Percentiles rank a stretch among this genome's conserved stretches.
phyloP scores from a whole-genome alignment of 2,888 invertebrate genomes.

The Cenopis cana region DNA sequence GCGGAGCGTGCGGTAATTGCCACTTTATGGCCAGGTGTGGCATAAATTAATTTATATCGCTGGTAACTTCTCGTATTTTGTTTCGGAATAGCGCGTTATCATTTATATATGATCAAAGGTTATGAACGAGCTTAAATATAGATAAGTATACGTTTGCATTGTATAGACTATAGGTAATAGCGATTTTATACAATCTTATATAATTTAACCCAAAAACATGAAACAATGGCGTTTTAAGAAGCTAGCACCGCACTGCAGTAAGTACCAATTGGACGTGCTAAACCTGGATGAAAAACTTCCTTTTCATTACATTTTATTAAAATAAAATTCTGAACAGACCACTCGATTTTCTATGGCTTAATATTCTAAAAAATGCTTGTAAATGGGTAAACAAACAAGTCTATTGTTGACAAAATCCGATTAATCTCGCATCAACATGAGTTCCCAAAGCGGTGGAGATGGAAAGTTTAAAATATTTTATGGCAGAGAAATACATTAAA shows the following conservation, averaged over 20 bases:
- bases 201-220: not conserved
- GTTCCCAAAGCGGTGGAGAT: not conserved
- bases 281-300: not conserved
- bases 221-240: not conserved
- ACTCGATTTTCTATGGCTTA: not conserved
- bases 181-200: not conserved
- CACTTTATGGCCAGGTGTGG: too few relatives aligned
- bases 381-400: not conserved
- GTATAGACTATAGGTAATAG: too few relatives aligned
- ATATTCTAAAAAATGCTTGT: not conserved
- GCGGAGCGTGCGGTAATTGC: too few relatives aligned
- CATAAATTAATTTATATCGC: too few relatives aligned
- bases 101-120: too few relatives aligned
- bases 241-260: constrained; percentile 21
- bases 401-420: not conserved
- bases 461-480: not conserved
- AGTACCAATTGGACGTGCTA: not conserved
- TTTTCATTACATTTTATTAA: not conserved
- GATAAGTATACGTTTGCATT: not conserved
- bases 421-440: not conserved
- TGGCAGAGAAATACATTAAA: not conserved
- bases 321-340: not conserved
- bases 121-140: too few relatives aligned
- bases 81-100: too few relatives aligned
- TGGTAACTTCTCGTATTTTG: too few relatives aligned